These are phyloP conservation scores for Amiota communis DNA, from an alignment of 2,888 invertebrate genomes.

Conservation along the genomic window DNA sequence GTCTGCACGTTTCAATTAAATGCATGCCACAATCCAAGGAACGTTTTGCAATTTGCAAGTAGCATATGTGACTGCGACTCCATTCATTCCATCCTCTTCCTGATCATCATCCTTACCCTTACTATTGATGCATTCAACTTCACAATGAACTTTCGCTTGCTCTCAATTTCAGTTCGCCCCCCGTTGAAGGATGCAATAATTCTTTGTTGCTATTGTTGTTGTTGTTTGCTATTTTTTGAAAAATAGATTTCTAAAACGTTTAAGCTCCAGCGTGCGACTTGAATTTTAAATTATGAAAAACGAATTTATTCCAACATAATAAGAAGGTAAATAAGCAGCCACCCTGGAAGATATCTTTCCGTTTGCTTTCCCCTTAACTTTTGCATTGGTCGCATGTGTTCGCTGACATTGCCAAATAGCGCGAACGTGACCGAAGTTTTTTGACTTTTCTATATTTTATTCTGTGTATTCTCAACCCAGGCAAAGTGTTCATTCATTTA, in stretches of 20 bases:
- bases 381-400: conserved; percentile 53
- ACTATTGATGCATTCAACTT: too few relatives aligned
- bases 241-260: conserved; percentile 73
- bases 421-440: conserved; percentile 71
- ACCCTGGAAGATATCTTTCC: neutral
- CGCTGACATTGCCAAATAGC: conserved; percentile 65
- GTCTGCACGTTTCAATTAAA: conserved; percentile 61
- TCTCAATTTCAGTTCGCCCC: conserved; percentile 19
- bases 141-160: conserved; percentile 11
- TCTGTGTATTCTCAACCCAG: conserved; percentile 23
- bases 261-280: conserved; percentile 68
- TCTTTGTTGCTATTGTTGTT: neutral
- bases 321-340: conserved; percentile 25
- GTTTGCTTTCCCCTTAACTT: neutral
- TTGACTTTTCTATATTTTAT: conserved; percentile 62
- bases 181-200: conserved; percentile 21
- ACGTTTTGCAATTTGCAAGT: conserved; percentile 54
- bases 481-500: conserved; percentile 67
- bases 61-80: conserved; percentile 54
- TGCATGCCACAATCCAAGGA: conserved; percentile 42
- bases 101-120: neutral
- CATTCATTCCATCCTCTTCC: neutral
- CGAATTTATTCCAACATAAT: conserved; percentile 20
- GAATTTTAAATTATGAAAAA: conserved; percentile 61
- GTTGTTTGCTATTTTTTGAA: conserved; percentile 55